These are phyloP conservation scores for Verasper variegatus DNA, from an alignment of 2,113 vertebrate species.

Conservation along the genomic window DNA sequence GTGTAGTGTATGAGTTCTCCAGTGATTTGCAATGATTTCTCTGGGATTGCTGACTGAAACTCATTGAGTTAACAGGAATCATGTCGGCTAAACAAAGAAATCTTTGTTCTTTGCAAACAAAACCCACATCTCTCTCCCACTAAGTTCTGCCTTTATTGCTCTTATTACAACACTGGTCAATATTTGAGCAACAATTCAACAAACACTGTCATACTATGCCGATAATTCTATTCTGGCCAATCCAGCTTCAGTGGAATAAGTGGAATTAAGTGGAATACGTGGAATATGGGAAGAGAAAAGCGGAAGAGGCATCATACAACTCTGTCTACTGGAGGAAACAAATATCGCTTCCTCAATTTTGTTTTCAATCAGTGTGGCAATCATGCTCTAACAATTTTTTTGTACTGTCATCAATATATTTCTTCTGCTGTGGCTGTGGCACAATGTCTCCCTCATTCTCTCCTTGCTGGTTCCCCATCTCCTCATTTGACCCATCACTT, in stretches of 20 bases:
- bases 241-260: no score
- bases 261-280: background rate
- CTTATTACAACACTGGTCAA: background rate
- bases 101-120: background rate
- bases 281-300: background rate
- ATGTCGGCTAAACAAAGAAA: background rate
- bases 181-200: background rate
- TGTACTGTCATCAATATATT: background rate
- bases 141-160: background rate
- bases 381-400: background rate
- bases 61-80: no score
- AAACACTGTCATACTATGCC: background rate
- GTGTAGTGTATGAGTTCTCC: no score
- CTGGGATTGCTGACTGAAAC: no score
- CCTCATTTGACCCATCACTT: no score
- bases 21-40: no score
- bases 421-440: background rate
- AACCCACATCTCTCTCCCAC: no score
- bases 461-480: no score
- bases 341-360: background rate
- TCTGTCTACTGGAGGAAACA: fast-evolving
- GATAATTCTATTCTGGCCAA: no score
- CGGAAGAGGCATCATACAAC: background rate
- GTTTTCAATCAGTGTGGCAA: background rate
- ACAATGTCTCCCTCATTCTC: no score